phyloP scores from a whole-genome alignment of 2,797 vertebrate species.

The Aldrovandia affinis region DNA sequence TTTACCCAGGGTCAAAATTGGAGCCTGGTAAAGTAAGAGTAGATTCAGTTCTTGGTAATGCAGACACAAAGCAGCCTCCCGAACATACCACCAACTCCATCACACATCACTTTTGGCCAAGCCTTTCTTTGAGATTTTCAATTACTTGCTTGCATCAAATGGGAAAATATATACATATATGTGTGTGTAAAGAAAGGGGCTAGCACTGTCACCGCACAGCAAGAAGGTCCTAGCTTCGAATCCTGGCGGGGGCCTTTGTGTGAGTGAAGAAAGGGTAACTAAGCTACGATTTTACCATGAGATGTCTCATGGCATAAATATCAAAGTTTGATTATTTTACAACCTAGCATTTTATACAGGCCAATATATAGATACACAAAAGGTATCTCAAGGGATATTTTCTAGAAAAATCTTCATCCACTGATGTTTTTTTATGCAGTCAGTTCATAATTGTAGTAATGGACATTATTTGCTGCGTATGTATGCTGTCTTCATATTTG shows the following conservation, averaged over 20 bases:
- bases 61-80: neutral
- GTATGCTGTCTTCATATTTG: neutral
- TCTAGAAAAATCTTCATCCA: conserved; percentile 14
- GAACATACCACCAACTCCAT: neutral
- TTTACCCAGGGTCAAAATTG: neutral
- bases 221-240: too few species aligned
- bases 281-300: too few species aligned
- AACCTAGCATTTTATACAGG: neutral
- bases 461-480: conserved; percentile 7
- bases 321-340: neutral
- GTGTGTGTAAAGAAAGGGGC: too few species aligned
- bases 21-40: neutral
- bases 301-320: neutral
- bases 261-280: too few species aligned
- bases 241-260: too few species aligned
- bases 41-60: neutral
- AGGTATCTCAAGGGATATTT: neutral
- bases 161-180: too few species aligned
- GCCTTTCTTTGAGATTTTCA: neutral
- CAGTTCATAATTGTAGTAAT: conserved; percentile 18
- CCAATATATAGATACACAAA: neutral
- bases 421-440: conserved; percentile 8
- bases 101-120: neutral
- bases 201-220: too few species aligned
- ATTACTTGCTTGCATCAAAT: too few species aligned